These are phyloP conservation scores for Pipistrellus kuhlii DNA, from an alignment of 2,797 vertebrate genomes.

Conservation along the genomic window DNA sequence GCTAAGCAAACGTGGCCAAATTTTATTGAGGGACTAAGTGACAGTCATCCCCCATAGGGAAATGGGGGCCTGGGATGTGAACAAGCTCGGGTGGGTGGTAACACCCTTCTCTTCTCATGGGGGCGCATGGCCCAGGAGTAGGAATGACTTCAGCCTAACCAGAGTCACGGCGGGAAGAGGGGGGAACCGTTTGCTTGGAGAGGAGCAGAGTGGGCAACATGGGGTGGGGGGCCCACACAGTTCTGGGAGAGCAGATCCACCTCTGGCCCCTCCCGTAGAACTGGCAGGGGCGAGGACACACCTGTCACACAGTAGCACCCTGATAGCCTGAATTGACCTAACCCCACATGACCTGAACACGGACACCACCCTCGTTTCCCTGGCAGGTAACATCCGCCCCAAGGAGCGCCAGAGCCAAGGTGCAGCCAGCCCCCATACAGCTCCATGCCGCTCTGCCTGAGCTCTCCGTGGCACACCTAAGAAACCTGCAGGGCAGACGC, in stretches of 20 bases:
- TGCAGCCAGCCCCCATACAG: neutral
- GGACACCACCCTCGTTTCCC: neutral
- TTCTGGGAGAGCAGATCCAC: neutral
- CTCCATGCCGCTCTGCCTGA: neutral
- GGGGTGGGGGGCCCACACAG: accelerated
- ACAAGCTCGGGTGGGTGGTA: accelerated
- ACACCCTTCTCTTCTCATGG: neutral
- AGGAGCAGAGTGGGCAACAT: accelerated
- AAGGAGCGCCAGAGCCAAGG: too few species aligned
- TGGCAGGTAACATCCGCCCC: neutral
- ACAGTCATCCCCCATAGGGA: too few species aligned
- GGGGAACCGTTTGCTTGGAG: neutral
- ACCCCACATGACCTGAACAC: neutral
- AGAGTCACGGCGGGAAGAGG: neutral
- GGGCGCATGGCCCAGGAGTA: neutral
- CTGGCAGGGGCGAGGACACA: neutral
- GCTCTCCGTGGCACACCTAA: neutral
- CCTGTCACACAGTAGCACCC: neutral
- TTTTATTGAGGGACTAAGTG: neutral
- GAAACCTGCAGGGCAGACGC: neutral
- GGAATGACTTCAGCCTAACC: neutral
- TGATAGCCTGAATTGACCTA: neutral
- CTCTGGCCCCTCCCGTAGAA: neutral
- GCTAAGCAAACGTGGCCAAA: neutral
- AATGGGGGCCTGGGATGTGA: too few species aligned